Evolutionary conservation across 2,888 invertebrate species (phyloP).

Genomic region (Drosophila colorata): DNA sequence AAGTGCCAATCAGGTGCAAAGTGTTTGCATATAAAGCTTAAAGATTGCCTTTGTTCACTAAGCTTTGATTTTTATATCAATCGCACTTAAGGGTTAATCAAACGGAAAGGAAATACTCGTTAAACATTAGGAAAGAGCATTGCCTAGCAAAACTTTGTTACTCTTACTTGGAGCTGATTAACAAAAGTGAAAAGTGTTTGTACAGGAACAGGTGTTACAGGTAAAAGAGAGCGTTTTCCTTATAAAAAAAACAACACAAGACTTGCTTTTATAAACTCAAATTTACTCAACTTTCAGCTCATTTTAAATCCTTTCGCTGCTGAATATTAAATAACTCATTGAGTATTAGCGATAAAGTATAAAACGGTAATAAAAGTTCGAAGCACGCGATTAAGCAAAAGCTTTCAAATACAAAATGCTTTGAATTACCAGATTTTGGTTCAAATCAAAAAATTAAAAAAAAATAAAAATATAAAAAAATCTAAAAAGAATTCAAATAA

Average conservation of each 20-base stretch:
- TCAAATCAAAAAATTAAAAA: no score
- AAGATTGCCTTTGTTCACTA: neutral
- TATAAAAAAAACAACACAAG: no score
- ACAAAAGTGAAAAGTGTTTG: no score
- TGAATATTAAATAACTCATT: no score
- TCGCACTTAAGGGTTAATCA: neutral
- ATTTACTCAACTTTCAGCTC: neutral
- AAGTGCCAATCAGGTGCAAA: slow-evolving; percentile 29
- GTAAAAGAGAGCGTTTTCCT: no score
- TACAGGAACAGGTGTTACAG: no score
- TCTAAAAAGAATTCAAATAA: no score
- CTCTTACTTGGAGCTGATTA: neutral
- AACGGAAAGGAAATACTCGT: neutral
- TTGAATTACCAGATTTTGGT: no score
- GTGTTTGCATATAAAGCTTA: slow-evolving; percentile 24
- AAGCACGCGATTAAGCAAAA: neutral
- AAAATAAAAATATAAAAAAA: no score
- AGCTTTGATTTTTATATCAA: neutral
- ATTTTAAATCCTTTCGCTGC: neutral
- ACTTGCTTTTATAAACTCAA: no score
- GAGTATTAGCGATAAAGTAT: no score
- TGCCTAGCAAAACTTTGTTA: neutral
- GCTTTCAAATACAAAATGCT: neutral
- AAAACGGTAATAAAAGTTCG: no score
- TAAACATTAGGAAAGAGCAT: neutral